A percentile compares a stretch with the other conserved stretches of the same genome.
These are phyloP conservation scores for Ophiothrix spiculata DNA, from an alignment of 35 echinoderm and acorn worm genomes.

Conservation along the genomic window DNA sequence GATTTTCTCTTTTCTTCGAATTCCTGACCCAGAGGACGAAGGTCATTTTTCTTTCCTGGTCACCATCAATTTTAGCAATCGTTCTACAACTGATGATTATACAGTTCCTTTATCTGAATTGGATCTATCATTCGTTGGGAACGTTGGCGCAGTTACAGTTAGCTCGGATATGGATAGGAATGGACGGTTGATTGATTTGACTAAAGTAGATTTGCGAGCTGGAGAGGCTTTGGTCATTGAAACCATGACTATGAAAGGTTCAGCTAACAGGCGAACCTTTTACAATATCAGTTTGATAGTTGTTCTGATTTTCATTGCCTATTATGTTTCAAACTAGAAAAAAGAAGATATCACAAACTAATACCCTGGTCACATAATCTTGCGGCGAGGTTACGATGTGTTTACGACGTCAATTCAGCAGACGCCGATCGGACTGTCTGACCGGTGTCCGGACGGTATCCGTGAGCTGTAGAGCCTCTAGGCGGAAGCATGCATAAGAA, in stretches of 20 bases:
- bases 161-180: conserved; percentile 45
- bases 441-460: too few relatives aligned
- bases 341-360: too few relatives aligned
- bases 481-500: too few relatives aligned
- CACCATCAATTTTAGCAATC: conserved; percentile 63
- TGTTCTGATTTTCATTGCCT: background rate
- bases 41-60: conserved; percentile 47
- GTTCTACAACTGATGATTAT: conserved; percentile 40
- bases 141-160: conserved; percentile 42
- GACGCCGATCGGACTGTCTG: too few relatives aligned
- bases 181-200: conserved; percentile 10
- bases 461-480: too few relatives aligned
- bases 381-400: too few relatives aligned
- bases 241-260: background rate
- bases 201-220: background rate
- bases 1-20: conserved; percentile 82
- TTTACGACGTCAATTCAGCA: too few relatives aligned
- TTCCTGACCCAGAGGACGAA: conserved; percentile 29
- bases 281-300: background rate
- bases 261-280: background rate
- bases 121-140: background rate
- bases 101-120: background rate
- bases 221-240: conserved; percentile 47
- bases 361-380: too few relatives aligned
- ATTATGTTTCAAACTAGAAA: background rate